Evolutionary conservation across 2,888 invertebrate species (phyloP), one percentile per base, ranked within the genome.

Genomic region (Temnothorax ravouxi): DNA sequence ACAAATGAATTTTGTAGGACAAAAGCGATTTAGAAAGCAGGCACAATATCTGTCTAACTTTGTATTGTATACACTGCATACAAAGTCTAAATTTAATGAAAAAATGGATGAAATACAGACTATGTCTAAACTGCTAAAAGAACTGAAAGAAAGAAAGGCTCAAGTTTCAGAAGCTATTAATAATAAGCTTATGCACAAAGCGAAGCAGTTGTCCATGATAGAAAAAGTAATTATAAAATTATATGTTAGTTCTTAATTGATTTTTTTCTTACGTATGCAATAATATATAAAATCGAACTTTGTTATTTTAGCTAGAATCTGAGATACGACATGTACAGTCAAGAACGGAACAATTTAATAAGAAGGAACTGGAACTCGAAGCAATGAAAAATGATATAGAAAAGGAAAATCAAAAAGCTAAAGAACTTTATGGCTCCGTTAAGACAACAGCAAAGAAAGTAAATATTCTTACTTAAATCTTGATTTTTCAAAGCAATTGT

Each of bases 1-100:
- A 62, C 5, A 18, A 13, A 66, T 44, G 1, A 54, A 59, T 38
- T 72, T 15, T 59, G 76, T 87, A 94, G 94, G 93, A 91, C 92
- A 93, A 11, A 93, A 91, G 79, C 92, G 90, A 81, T 80, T 91
- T 29, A 89, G 90, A 11, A 92, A 84, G 71, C 75, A 87, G 34
- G 89, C 87, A 4, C 90, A 91, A 62, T 89, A 91, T 9, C 79
- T 94, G 2, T 79, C 88, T 1, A 93, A 93, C 75, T 93, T 93
- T 85, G 72, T 91, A 56, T 62, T 93, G 0, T 93, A 93, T 11
- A 66, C 85, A 1, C 82, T 56, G 13, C 88, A 84, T 2, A 92
- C 90, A 71, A 61, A 86, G 3, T 50, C 38, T 0, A 84, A 86
- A 8, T 89, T 92, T 50, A 76, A 87, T 59, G 82, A 88, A 6